Conservation (phyloP, 2,888 invertebrate genomes). For the Drosophila colorata region DNA sequence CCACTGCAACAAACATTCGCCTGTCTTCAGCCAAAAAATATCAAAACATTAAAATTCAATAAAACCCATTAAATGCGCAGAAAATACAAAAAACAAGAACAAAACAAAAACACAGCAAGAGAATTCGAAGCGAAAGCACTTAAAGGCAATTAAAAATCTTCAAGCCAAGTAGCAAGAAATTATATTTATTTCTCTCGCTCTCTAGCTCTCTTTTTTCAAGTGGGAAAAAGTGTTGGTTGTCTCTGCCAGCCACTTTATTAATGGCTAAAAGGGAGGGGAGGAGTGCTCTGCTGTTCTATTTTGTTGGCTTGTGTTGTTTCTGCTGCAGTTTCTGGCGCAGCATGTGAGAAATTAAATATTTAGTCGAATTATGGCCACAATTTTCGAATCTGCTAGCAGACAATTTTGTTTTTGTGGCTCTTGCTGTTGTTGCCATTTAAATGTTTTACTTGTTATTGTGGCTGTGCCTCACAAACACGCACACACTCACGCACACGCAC, state of each 20-base stretch:
- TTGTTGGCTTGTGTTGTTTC: constrained; percentile 15
- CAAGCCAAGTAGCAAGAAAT: constrained; percentile 68
- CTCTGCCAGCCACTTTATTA: constrained; percentile 68
- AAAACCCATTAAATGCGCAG: constrained; percentile 69
- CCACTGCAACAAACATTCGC: constrained; percentile 51
- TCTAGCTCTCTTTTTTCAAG: constrained; percentile 27
- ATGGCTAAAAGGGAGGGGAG: constrained; percentile 40
- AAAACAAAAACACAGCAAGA: constrained; percentile 23
- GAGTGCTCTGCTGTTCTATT: constrained; percentile 13
- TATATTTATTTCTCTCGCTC: constrained; percentile 70
- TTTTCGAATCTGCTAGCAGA: constrained; percentile 51
- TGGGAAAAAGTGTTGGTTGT: constrained; percentile 20
- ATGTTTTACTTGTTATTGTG: constrained; percentile 58
- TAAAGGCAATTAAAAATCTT: constrained; percentile 78
- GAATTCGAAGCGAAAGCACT: constrained; percentile 64
- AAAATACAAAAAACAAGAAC: constrained; percentile 40
- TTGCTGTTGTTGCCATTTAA: constrained; percentile 40
- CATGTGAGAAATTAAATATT: constrained; percentile 72
- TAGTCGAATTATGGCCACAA: constrained; percentile 79
- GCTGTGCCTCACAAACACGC: constrained; percentile 9
- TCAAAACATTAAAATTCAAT: constrained; percentile 80
- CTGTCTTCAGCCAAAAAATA: constrained; percentile 53
- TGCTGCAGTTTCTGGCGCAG: constrained; percentile 41
- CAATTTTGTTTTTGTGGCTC: constrained; percentile 26
- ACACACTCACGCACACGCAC: constrained; percentile 4